Evolutionary conservation across 2,888 invertebrate genomes (phyloP).

Genomic region (Temnothorax ravouxi): DNA sequence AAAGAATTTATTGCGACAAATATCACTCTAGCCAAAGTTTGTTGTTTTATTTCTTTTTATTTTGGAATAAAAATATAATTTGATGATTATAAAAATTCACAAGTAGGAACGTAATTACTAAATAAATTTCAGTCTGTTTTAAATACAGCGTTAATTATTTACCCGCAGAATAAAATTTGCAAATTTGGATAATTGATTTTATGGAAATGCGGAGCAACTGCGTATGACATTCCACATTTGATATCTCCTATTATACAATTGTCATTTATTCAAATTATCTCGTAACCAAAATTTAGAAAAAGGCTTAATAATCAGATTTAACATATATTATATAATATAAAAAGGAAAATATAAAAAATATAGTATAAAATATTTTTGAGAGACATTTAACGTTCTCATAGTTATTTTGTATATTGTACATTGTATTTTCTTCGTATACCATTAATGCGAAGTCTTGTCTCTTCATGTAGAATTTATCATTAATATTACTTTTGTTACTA

Average conservation of each 20-base stretch:
- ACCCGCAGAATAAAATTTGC: not conserved
- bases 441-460: too few species aligned
- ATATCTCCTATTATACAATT: constrained; percentile 18
- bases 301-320: not conserved
- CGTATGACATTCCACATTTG: not conserved
- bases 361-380: not conserved
- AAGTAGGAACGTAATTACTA: not conserved
- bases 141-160: constrained; percentile 1
- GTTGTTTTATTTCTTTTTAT: not conserved
- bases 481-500: too few species aligned
- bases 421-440: too few species aligned
- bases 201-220: not conserved
- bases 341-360: not conserved
- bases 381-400: not conserved
- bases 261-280: constrained; percentile 8
- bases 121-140: constrained; percentile 9
- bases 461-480: too few species aligned
- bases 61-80: not conserved
- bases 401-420: too few species aligned
- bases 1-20: too few species aligned
- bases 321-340: not conserved
- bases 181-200: constrained; percentile 41
- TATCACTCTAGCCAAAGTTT: too few species aligned
- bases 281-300: not conserved
- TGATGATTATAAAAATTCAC: not conserved